A percentile compares a stretch with the other conserved stretches of the same genome.
Evolutionary conservation across 2,113 vertebrate species (phyloP).

Genomic region (Merops nubicus): DNA sequence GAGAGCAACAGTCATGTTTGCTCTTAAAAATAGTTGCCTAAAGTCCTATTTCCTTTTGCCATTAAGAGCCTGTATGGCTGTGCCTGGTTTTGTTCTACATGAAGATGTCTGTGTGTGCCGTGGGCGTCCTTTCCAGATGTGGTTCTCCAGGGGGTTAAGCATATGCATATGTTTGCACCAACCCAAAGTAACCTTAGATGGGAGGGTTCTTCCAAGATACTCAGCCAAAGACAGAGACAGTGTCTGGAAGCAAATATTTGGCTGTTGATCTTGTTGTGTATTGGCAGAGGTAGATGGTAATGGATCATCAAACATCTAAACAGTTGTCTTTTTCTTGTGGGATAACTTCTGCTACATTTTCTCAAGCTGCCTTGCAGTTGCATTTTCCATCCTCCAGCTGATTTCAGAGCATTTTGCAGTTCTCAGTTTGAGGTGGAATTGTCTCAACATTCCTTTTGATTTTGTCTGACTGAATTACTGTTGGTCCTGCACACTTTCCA

Average conservation of each 20-base stretch:
- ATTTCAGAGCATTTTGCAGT: not conserved
- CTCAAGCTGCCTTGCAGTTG: not conserved
- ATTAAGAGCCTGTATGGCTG: not conserved
- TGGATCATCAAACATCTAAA: not conserved
- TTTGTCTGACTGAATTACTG: not conserved
- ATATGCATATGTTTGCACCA: not conserved
- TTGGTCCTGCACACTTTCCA: not conserved
- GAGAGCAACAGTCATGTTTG: not conserved
- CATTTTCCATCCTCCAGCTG: not conserved
- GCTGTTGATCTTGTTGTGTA: not conserved
- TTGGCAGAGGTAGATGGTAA: not conserved
- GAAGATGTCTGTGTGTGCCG: not conserved
- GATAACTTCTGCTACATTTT: not conserved
- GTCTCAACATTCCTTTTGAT: not conserved
- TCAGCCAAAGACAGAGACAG: fast-evolving
- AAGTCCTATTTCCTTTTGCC: not conserved
- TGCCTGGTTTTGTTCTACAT: not conserved
- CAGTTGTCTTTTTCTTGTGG: not conserved
- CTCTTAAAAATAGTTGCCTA: not conserved
- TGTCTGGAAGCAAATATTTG: not conserved
- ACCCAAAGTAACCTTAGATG: not conserved
- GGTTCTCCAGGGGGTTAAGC: not conserved
- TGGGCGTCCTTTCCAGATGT: not conserved
- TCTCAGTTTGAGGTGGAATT: not conserved
- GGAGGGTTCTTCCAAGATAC: not conserved